Conservation (phyloP, 2,113 vertebrate species). For the Edolisoma coerulescens region DNA sequence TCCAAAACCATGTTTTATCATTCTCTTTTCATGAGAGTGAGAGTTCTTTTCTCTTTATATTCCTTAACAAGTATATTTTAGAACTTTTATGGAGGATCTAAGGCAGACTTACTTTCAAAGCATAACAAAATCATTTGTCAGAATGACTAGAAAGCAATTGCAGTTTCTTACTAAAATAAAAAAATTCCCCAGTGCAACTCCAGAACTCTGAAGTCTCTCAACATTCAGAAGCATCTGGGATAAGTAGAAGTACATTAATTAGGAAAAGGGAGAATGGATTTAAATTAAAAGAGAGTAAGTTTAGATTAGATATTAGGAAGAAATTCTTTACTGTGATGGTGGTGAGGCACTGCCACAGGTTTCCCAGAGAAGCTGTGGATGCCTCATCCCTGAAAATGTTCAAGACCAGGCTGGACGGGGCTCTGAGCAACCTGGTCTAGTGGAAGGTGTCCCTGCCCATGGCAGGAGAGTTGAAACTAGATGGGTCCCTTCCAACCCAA, state of each 20-base stretch:
- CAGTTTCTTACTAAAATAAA: not conserved
- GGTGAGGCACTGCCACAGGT: not conserved
- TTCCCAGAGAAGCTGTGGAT: not conserved
- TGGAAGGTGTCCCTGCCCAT: not conserved
- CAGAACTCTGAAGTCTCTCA: not conserved
- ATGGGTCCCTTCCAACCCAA: not conserved
- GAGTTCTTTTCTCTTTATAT: not conserved
- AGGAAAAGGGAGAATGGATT: not conserved
- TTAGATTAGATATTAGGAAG: not conserved
- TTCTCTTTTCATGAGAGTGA: not conserved
- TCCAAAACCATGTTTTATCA: not conserved
- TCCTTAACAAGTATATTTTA: not conserved
- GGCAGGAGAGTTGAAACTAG: not conserved
- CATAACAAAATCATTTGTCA: not conserved
- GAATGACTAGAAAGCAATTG: not conserved
- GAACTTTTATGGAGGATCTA: not conserved
- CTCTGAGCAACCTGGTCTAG: not conserved
- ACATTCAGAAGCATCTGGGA: not conserved
- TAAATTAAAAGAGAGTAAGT: not conserved
- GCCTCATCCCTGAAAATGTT: not conserved
- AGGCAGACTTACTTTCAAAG: not conserved
- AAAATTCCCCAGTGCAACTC: not conserved
- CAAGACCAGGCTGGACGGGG: not conserved
- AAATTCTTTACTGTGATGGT: not conserved
- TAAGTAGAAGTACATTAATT: not conserved